These are phyloP conservation scores for Archivesica marissinica DNA, from an alignment of 1,140 invertebrate species.

Conservation along the genomic window DNA sequence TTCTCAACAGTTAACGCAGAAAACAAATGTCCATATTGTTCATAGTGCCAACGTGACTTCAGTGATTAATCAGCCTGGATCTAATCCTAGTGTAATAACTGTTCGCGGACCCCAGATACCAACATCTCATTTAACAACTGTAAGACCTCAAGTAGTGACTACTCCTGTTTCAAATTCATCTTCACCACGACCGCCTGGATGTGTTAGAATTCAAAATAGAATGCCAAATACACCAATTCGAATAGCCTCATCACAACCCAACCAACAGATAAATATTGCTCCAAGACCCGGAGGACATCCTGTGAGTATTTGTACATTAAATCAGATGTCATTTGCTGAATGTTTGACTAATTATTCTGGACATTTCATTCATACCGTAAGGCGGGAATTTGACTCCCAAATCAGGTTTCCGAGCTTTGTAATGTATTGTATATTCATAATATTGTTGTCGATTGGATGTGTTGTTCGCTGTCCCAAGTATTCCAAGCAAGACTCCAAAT, in stretches of 20 bases:
- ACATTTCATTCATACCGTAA: too few relatives aligned
- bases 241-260: conserved; percentile 53
- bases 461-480: too few relatives aligned
- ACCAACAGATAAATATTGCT: conserved; percentile 60
- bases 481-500: too few relatives aligned
- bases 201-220: conserved; percentile 58
- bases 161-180: conserved; percentile 43
- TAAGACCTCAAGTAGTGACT: conserved; percentile 60
- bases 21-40: conserved; percentile 63
- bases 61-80: conserved; percentile 36
- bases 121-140: conserved; percentile 49
- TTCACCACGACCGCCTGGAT: conserved; percentile 57
- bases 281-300: conserved; percentile 54
- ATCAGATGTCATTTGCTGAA: too few relatives aligned
- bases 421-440: too few relatives aligned
- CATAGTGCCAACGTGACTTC: conserved; percentile 59
- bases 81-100: conserved; percentile 58
- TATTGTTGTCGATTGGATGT: too few relatives aligned
- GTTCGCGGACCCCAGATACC: conserved; percentile 51
- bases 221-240: conserved; percentile 59
- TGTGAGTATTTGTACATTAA: conserved; percentile 19
- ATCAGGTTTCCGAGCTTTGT: too few relatives aligned
- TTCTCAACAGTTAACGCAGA: conserved; percentile 55
- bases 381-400: too few relatives aligned
- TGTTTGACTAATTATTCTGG: too few relatives aligned